phyloP scores from a whole-genome alignment of 2,797 vertebrate genomes.

The Crocidura indochinensis region DNA sequence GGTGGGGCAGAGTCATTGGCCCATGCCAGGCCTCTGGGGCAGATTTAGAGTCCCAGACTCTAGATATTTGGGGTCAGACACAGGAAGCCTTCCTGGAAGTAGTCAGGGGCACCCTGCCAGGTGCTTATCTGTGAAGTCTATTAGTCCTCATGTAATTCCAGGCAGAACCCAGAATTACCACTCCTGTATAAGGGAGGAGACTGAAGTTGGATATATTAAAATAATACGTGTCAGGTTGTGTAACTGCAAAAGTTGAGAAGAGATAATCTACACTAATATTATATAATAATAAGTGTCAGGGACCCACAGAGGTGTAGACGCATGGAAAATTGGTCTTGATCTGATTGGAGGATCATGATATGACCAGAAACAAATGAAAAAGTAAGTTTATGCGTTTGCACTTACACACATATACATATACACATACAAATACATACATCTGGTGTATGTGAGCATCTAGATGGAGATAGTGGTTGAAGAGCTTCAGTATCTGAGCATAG shows the following conservation, averaged over 20 bases:
- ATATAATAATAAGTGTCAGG: fast-evolving
- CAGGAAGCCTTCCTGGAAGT: too few relatives aligned
- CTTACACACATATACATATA: background rate
- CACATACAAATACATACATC: background rate
- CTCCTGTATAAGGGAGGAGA: slow-evolving; percentile 9
- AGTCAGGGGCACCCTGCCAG: background rate
- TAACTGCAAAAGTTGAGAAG: background rate
- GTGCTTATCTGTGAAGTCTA: background rate
- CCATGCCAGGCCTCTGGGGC: background rate
- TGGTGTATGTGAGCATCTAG: background rate
- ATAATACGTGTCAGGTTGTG: background rate
- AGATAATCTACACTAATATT: background rate
- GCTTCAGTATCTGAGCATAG: background rate
- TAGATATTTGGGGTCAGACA: too few relatives aligned
- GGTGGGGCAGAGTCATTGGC: background rate
- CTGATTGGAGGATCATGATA: background rate
- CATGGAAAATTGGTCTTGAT: background rate
- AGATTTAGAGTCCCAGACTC: background rate
- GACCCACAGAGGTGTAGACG: too few relatives aligned
- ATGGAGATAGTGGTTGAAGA: background rate
- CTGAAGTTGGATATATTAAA: background rate
- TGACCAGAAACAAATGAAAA: too few relatives aligned
- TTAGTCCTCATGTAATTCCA: background rate
- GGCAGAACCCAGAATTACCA: background rate
- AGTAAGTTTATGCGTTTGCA: background rate